Conservation (phyloP, 2,113 vertebrate genomes). For the Cryptomyrus ogoouensis region DNA sequence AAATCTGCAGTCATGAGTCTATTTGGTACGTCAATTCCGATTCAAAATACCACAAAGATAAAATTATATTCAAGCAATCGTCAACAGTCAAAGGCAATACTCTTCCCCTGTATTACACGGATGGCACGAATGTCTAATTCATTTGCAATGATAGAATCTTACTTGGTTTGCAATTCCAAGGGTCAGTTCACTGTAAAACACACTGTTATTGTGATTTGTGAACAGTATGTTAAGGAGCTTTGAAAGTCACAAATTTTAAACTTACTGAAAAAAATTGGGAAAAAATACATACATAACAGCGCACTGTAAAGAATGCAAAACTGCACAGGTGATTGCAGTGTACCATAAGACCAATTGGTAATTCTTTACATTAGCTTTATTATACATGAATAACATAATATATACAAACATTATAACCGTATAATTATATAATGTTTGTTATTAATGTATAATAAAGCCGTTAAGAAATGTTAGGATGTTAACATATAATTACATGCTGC, state of each 20-base stretch:
- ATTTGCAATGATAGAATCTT: background rate
- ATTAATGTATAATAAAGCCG: background rate
- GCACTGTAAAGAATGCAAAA: background rate
- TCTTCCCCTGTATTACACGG: background rate
- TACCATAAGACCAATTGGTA: background rate
- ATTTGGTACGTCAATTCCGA: background rate
- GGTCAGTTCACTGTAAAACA: background rate
- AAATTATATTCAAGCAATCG: background rate
- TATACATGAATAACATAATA: background rate
- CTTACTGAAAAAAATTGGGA: background rate
- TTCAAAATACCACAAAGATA: background rate
- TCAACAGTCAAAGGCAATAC: background rate
- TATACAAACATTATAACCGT: background rate
- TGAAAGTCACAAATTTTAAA: background rate
- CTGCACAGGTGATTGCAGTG: background rate
- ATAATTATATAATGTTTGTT: background rate
- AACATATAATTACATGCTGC: background rate
- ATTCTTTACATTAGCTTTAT: background rate
- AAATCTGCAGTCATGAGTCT: background rate
- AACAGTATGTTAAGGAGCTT: background rate
- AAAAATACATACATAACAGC: background rate
- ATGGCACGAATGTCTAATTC: background rate
- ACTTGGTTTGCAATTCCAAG: background rate
- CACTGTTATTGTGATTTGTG: background rate
- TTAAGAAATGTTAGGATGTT: background rate